Base-by-base conservation (phyloP, 2,888 invertebrate genomes). In the Nomada ferruginata region DNA sequence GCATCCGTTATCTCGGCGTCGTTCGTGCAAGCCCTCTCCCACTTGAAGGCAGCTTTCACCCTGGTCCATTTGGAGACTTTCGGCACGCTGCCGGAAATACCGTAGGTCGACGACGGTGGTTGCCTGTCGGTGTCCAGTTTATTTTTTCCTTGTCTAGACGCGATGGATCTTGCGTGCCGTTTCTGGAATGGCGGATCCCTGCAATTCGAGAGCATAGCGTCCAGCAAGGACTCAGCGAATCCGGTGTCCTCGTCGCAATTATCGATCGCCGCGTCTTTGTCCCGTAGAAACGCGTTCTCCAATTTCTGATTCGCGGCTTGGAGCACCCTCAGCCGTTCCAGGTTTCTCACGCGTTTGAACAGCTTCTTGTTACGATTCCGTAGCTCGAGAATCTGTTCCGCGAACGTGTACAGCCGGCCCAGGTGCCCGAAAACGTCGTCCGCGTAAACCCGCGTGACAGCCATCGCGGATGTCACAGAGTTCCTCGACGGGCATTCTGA, bases 31-130 rank as follows among this genome's bases (percentile, higher is more conserved):
- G 97, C 97, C 87, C 96, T 96, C 91, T 97, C 97, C 97, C 97
- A 97, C 89, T 97, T 97, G 90, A 97, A 97, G 18, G 98, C 98
- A 63, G 97, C 97, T 93, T 98, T 98, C 13, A 98, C 98, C 94
- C 96, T 96, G 0, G 97, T 97, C 98, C 98, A 98, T 91, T 98
- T 98, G 0, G 97, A 97, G 66, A 97, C 96, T 91, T 96, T 96
- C 0, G 96, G 95, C 75, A 90, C 85, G n/a, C 71, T 61, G 2
- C 61, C 75, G 1, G 66, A 61, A 13, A 52, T 36, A 0, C 59
- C 83, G 64, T 78, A 80, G 0, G 36, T 20, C 15, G 53, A 66
- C 0, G 36, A 36, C 36, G 36, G 36, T 36, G n/a, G 63, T 2
- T 74, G 53, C 26, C 83, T 87, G 9, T 79, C 85, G 2, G 53